phyloP scores from a whole-genome alignment of 2,113 vertebrate species.

The Lepidothrix coronata region DNA sequence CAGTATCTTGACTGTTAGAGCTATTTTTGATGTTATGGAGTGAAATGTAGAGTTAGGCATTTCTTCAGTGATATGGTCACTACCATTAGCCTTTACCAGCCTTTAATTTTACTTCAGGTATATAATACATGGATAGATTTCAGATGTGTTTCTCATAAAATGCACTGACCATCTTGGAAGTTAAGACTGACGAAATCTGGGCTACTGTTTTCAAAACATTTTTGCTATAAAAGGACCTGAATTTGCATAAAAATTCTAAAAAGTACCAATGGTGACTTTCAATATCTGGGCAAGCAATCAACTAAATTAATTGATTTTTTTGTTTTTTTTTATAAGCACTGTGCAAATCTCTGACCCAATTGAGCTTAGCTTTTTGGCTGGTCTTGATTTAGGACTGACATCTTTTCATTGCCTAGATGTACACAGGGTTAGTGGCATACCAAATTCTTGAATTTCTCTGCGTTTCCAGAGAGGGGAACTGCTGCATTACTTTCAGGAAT shows the following conservation, averaged over 20 bases:
- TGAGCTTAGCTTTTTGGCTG: background rate
- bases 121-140: background rate
- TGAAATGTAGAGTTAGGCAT: background rate
- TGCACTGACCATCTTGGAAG: background rate
- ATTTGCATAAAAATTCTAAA: background rate
- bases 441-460: background rate
- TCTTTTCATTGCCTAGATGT: background rate
- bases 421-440: background rate
- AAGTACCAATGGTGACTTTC: background rate
- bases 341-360: background rate
- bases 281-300: background rate
- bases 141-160: background rate
- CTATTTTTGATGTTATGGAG: background rate
- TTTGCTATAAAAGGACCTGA: background rate
- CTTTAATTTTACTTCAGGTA: background rate
- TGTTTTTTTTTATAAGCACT: background rate
- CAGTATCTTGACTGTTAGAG: background rate
- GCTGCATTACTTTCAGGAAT: background rate
- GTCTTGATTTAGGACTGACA: background rate
- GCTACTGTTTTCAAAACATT: background rate
- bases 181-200: background rate
- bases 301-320: background rate
- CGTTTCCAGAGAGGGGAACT: background rate
- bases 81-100: background rate
- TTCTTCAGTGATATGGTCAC: background rate